phyloP scores from a whole-genome alignment of 2,797 vertebrate genomes.

The Liparis tanakae region DNA sequence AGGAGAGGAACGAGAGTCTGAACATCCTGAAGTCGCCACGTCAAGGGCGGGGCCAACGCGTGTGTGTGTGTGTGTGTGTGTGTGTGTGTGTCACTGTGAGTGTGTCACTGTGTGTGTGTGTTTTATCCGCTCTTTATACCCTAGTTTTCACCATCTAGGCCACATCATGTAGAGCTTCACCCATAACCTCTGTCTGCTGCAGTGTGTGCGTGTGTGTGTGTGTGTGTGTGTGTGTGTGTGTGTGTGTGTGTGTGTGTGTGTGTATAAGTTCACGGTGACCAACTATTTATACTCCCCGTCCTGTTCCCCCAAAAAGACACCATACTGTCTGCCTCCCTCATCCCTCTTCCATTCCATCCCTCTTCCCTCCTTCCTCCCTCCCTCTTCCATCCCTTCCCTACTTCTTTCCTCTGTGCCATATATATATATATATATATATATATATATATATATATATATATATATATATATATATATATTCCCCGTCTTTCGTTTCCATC shows the following conservation, averaged over 20 bases:
- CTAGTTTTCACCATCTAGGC: slow-evolving; percentile 77
- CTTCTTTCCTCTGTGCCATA: slow-evolving; percentile 11
- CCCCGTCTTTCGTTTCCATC: slow-evolving; percentile 12
- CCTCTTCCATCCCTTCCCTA: slow-evolving; percentile 19
- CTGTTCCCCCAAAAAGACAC: slow-evolving; percentile 42
- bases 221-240: slow-evolving; percentile 21
- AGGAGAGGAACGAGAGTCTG: too few relatives aligned
- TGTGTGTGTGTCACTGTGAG: not conserved
- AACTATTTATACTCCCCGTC: slow-evolving; percentile 64
- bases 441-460: too few relatives aligned
- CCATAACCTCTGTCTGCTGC: slow-evolving; percentile 64
- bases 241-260: slow-evolving; percentile 24
- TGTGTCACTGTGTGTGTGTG: not conserved
- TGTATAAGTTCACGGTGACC: slow-evolving; percentile 54
- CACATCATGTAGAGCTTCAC: slow-evolving; percentile 59
- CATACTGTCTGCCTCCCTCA: slow-evolving; percentile 12
- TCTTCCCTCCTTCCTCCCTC: slow-evolving; percentile 16
- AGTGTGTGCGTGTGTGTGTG: slow-evolving; percentile 41
- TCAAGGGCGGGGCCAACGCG: too few relatives aligned
- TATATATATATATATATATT: too few relatives aligned
- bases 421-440: too few relatives aligned
- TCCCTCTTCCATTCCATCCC: too few relatives aligned
- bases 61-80: slow-evolving; percentile 1
- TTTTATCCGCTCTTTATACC: slow-evolving; percentile 49
- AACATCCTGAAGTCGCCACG: too few relatives aligned